Evolutionary conservation across 2,113 vertebrate species (phyloP), one percentile per base, ranked within the genome.

Genomic region (Acrocephalus kingi): DNA sequence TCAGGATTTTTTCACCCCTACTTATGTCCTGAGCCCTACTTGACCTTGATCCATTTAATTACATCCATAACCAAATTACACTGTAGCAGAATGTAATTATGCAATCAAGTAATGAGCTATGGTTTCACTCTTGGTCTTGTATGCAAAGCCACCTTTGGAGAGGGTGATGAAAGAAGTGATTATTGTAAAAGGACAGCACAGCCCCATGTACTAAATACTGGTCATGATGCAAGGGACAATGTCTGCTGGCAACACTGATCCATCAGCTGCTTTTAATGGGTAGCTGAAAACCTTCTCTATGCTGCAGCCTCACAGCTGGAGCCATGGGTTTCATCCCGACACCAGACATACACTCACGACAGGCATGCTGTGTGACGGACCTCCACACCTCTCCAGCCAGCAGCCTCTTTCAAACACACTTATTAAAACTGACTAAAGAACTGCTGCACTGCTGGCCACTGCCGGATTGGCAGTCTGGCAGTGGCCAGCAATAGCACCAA

Each of bases 41-140:
- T 97, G 77, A 97, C 94, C 91, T 96, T 97, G 92, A 93, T 89
- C 87, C 82, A 92, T 37, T 93, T 96, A 91, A 96, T 95, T 96
- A 96, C 80, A 52, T 94, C 88, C 76, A 48, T 84, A 91, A 94
- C 92, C 72, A 96, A 96, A 87, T 95, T 92, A 78, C 63, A 86
- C 76, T 85, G 75, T 91, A 89, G 51, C 54, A 94, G 91, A 95
- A 95, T 85, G 73, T 80, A 97, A 97, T 97, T 97, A 91, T 78
- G 87, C 94, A 97, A 96, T 93, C 95, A 93, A 96, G 81, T 96
- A 94, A 97, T 61, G 73, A 97, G 84, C 67, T 94, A 59, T 84
- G 92, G 74, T 56, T 92, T 95, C 52, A 82, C 85, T 96, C 89
- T 94, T 76, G 91, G 90, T 95, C 80, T 90, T 86, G 79, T 90